Base-by-base conservation (phyloP, 1,140 invertebrate genomes). In the Chelonus insularis region DNA sequence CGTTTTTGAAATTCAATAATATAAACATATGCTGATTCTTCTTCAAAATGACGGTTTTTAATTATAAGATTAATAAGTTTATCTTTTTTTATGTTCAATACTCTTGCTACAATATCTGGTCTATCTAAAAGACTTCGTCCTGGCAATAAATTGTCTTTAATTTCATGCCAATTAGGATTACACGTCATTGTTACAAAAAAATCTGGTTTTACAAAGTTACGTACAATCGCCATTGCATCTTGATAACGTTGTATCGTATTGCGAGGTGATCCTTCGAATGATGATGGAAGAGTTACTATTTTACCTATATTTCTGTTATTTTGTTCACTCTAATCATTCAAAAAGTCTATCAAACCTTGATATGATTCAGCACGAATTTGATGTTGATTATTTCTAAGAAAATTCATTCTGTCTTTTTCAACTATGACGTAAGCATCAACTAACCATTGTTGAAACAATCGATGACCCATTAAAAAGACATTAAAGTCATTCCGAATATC, bases 171-270 rank as follows among this genome's bases (percentile, higher is more conserved):
- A n/a, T n/a, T n/a, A n/a, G n/a, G n/a, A n/a, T n/a, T n/a, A n/a
- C n/a, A n/a, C n/a, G n/a, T n/a, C n/a, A n/a, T n/a, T n/a, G n/a
- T n/a, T n/a, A n/a, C n/a, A n/a, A n/a, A n/a, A n/a, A n/a, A n/a
- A n/a, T n/a, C n/a, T n/a, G n/a, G n/a, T n/a, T n/a, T n/a, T n/a
- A n/a, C n/a, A n/a, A n/a, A n/a, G n/a, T n/a, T n/a, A n/a, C n/a
- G n/a, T n/a, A n/a, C n/a, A n/a, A n/a, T n/a, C n/a, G n/a, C n/a
- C n/a, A n/a, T n/a, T n/a, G n/a, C n/a, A n/a, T n/a, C n/a, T n/a
- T n/a, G n/a, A n/a, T n/a, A 64, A 62, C 76, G 73, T 66, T 81
- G 69, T 34, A 79, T 72, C 76, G 79, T 77, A 64, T 80, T 57
- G 20, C 75, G 67, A 59, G 72, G 74, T 62, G 74, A 74, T 36